Base-by-base conservation (phyloP, 2,888 invertebrate genomes). In the Tridacna gigas region DNA sequence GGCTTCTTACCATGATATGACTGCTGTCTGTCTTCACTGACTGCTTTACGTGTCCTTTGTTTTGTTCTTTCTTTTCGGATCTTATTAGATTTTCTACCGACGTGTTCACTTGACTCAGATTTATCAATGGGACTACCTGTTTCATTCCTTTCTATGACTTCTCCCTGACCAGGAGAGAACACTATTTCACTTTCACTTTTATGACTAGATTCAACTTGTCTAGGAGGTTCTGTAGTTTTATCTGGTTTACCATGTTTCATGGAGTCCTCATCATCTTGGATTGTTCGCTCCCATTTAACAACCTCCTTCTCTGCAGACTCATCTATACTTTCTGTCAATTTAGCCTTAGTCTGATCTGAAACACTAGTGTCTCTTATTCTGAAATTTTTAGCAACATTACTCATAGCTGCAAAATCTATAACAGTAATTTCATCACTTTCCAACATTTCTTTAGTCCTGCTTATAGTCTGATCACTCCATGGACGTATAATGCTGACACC, bases 341-440 rank as follows among this genome's bases (percentile, higher is more conserved):
- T 83, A 28, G 74, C 66, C 65, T 74, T 78, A 4, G 20, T 69
- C 25, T 63, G 22, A 65, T 76, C 80, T 28, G 61, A 67, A 28
- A 73, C 56, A 18, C 79, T 66, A 22, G 78, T 78, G 45, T 79
- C 80, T 63, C 82, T 78, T 63, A 83, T 76, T 69, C 79, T 78
- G 75, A 81, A 87, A 7, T 83, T 81, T 67, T 83, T 87, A 71
- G 87, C 83, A 4, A 85, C 84, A 79, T 87, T 87, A 48, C 85
- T 85, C 87, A 87, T 87, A n/a, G 83, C 81, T 48, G 85, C 87
- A 83, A 87, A 85, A 74, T 87, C 87, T 79, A 87, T 81, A 25
- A 87, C 87, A 71, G 87, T 87, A 25, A 87, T 87, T 74, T 87
- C 87, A 81, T 84, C 87, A 87, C 84, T 87, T 65, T 84, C 87